Base-by-base conservation (phyloP, 1,140 invertebrate genomes). In the Andrena cerasifolii region DNA sequence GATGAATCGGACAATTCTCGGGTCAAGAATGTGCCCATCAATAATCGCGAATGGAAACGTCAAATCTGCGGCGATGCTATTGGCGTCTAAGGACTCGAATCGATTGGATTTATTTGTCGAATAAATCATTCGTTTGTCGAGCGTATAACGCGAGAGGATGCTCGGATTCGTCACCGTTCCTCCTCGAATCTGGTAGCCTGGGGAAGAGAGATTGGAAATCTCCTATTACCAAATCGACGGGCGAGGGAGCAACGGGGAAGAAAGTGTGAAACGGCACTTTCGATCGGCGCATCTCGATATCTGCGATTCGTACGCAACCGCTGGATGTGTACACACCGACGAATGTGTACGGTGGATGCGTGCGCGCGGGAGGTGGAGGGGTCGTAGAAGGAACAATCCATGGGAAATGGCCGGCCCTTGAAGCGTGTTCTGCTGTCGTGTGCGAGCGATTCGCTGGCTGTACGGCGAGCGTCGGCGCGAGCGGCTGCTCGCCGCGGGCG, bases 401-500 rank as follows among this genome's bases (percentile, higher is more conserved):
- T 73, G 82, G 68, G 66, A 84, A 79, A 62, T 43, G 70, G 33
- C 21, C 33, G 77, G 77, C 54, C 72, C 72, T 59, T 74, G 36
- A 68, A 51, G 49, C 43, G 40, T 26, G 51, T 58, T 61, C n/a
- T 33, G 7, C 5, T 18, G 24, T 33, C 6, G n/a, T n/a, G n/a
- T n/a, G n/a, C 51, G 28, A 2, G 49, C 24, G 68, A 65, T 65
- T 78, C 33, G 65, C 33, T 70, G 45, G 59, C 24, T 14, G 18
- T 40, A 36, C 28, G 21, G 24, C 62, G 31, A 62, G 33, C 58
- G 36, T 26, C 6, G 54, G 51, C 18, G 77, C 47, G 61, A 33
- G n/a, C 40, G 43, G 61, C 43, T 74, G 54, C 10, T 78, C 63
- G 83, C 83, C 83, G 56, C 82, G 47, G 78, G 83, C 83, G 53